Percentiles rank a stretch among this genome's conserved stretches.
These are phyloP conservation scores for Anabas testudineus DNA, from an alignment of 2,797 vertebrate species.

Conservation along the genomic window DNA sequence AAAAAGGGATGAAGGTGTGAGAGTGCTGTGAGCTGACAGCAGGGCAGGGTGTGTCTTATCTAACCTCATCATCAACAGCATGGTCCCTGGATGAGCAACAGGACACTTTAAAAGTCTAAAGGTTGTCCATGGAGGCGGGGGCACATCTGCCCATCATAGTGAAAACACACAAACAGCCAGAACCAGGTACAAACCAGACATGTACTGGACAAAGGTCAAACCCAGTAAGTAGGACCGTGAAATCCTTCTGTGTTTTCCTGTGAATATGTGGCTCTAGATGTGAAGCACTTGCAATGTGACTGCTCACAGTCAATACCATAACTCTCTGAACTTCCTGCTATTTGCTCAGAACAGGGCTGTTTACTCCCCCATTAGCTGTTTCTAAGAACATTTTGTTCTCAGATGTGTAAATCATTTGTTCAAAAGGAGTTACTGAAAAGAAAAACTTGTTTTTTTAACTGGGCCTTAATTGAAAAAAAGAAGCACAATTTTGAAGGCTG, in stretches of 20 bases:
- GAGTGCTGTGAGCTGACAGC: conserved; percentile 29
- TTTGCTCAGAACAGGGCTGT: not conserved
- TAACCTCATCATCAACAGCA: conserved; percentile 26
- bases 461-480: no score
- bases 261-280: no score
- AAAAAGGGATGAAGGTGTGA: conserved; percentile 32
- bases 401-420: not conserved
- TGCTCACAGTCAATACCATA: not conserved
- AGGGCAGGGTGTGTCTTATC: conserved; percentile 23
- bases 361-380: not conserved
- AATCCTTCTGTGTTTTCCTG: not conserved
- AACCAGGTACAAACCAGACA: not conserved
- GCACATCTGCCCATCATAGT: conserved; percentile 3
- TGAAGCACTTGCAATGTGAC: no score
- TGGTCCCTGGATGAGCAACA: conserved; percentile 11
- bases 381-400: not conserved
- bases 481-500: no score
- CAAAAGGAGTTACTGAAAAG: not conserved
- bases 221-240: not conserved
- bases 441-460: not conserved
- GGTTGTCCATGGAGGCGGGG: not conserved
- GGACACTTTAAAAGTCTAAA: conserved; percentile 10
- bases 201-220: not conserved
- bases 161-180: not conserved
- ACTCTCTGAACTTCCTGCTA: not conserved